Evolutionary conservation across 2,797 vertebrate species (phyloP), one percentile per base, ranked within the genome.

Genomic region (Siniperca undulata): DNA sequence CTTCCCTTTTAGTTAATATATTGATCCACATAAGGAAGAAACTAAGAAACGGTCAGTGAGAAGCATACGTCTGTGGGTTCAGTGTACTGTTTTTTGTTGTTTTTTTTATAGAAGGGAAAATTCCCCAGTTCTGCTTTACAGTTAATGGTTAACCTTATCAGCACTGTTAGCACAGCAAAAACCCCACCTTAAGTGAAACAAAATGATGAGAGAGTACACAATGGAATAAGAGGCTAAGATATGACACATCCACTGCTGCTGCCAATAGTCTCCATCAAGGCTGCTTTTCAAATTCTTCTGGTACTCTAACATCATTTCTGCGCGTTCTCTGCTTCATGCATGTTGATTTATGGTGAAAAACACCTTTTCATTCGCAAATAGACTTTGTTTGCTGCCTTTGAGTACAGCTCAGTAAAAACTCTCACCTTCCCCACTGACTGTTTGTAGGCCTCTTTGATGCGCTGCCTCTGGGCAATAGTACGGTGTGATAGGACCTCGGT

Each of bases 391-490:
- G 13, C 38, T 48, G 67, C 19, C 30, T 77, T 27, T 11, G 2
- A 56, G n/a, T 10, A 13, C 24, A 70, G n/a, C 9, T 78, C 48
- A 7, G 38, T 38, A 22, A 48, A 68, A 34, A 5, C 20, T 46
- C 96, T 91, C 94, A 99, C 99, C 97, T 98, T 98, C 85, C 99
- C 99, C 3, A 98, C 94, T 0, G 87, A 80, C 60, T 94, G 91
- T 86, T 99, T 99, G 74, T 96, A 99, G 59, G 96, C 90, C 19
- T 96, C 96, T 89, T 97, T 96, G 84, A 99, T 98, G 65, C 97
- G 96, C 95, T 99, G 97, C 65, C 98, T 97, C 67, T 99, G 99
- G 82, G 97, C 95, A 1, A 93, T 87, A 0, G 94, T 97, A n/a
- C 98, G 95, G 55, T 93, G 95, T 27, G 96, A 91, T 8, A 99